Evolutionary conservation across 2,888 invertebrate genomes (phyloP), one percentile per base, ranked within the genome.

Genomic region (Gymnocheta viridis): DNA sequence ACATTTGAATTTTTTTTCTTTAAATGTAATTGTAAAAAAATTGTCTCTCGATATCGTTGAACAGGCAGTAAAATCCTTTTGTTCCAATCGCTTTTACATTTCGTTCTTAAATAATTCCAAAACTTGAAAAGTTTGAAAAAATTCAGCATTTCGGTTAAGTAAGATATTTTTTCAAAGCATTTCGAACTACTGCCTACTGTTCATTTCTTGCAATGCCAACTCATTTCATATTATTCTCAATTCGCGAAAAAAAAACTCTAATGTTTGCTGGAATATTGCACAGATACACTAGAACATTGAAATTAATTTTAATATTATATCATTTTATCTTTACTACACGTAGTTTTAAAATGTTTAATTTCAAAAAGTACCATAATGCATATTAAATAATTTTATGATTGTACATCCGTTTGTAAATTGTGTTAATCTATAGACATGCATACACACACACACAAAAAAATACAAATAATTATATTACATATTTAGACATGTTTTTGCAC

Each of bases 321-420:
- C 27, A 38, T 69, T 78, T 69, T 60, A 69, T 78, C 60, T 51
- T 51, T 58, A 41, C 38, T 56, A 49, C 79, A 72, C 72, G 79
- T 80, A 66, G 44, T 51, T 47, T 60, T 60, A 24, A 79, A 79
- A 70, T 79, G 62, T 70, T 70, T 79, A 35, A 79, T 70, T 62
- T 78, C 2, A 54, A 62, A 70, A 70, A 70, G 62, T 78, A 54
- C 29, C 70, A 62, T 32, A 41, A 62, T 62, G 41, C 41, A 70
- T 70, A 64, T 62, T 44, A 70, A 78, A 70, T 32, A 70, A 70
- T 70, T 77, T 67, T 38, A 58, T 67, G 49, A 67, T 69, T 56
- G 35, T 44, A n/a, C 44, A 70, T 70, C 54, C 56, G 17, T 77
- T 32, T 24, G 56, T 27, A 58, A 76, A 76, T 56, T 76, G 6